Conservation (phyloP, 1,140 invertebrate species). For the Neoseiulus cucumeris region DNA sequence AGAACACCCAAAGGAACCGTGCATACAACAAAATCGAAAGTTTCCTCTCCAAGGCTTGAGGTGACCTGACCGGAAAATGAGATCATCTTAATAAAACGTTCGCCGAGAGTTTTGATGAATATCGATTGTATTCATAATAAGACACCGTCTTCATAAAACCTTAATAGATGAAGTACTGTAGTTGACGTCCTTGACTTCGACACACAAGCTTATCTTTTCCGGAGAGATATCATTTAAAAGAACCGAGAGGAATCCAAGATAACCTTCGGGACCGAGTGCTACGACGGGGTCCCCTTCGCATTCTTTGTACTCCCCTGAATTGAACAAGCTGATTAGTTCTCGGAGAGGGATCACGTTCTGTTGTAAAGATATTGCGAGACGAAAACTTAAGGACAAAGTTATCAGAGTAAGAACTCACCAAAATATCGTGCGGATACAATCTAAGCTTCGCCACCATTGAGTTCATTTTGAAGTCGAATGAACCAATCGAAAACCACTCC, state of each 20-base stretch:
- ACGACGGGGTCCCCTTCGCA: background rate
- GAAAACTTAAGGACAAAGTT: too few relatives aligned
- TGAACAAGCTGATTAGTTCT: too few relatives aligned
- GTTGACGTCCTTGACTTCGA: background rate
- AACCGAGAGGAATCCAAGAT: background rate
- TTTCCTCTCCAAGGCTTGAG: background rate
- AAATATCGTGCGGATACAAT: background rate
- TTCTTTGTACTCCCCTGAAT: background rate
- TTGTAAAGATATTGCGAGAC: too few relatives aligned
- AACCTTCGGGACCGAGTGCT: background rate
- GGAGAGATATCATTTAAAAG: background rate
- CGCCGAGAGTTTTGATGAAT: too few relatives aligned
- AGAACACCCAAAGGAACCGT: constrained; percentile 73
- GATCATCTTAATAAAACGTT: too few relatives aligned
- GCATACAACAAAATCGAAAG: constrained; percentile 58
- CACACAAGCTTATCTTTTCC: background rate
- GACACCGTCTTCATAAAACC: background rate
- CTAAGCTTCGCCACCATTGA: background rate
- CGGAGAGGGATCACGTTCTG: too few relatives aligned
- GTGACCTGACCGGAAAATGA: background rate
- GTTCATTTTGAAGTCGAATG: background rate
- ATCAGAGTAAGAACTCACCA: background rate
- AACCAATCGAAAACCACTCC: background rate
- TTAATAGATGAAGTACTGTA: background rate
- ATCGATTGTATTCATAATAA: too few relatives aligned